Evolutionary conservation across 2,888 invertebrate species (phyloP), one percentile per base, ranked within the genome.

Genomic region (Steinernema hermaphroditum): DNA sequence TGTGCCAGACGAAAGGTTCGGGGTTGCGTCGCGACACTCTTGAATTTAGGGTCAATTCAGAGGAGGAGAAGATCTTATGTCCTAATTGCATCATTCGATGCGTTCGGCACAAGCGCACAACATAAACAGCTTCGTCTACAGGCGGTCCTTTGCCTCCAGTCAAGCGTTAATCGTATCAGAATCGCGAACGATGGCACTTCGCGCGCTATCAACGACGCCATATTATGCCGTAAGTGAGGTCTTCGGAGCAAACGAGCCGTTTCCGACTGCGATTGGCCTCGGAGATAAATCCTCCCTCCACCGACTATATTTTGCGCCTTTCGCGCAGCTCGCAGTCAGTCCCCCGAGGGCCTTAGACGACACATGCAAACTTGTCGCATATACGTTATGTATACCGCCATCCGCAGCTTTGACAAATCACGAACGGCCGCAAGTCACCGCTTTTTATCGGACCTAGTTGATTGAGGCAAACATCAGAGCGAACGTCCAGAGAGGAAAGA

Each of bases 341-440:
- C 32, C 62, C 62, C 16, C 19, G 32, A 32, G 32, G 62, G 62
- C 62, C 62, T 24, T 4, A 32, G 16, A 32, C 62, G 62, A 62
- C 62, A 62, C 62, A 62, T 62, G 62, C 62, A 62, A 62, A 62
- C 62, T 62, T 62, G 62, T 62, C 62, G 62, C 62, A 62, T 62
- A 32, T 29, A 62, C 8, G 62, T 34, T 62, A 62, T 62, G 62
- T 62, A 62, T 62, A 62, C 62, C 34, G 62, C 16, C 16, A 19
- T 4, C 22, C 4, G 16, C 46, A 16, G 27, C 62, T 62, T 62
- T 62, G 62, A 62, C 62, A 62, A 62, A 62, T 62, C 62, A 62
- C 62, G 62, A 27, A 32, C 32, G 62, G 16, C 32, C 62, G 19
- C 27, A 19, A 62, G 62, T 16, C 34, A 29, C 62, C 12, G 32